These are phyloP conservation scores for Phrynocephalus vlangalii DNA, from an alignment of 2,797 vertebrate species.

Conservation along the genomic window DNA sequence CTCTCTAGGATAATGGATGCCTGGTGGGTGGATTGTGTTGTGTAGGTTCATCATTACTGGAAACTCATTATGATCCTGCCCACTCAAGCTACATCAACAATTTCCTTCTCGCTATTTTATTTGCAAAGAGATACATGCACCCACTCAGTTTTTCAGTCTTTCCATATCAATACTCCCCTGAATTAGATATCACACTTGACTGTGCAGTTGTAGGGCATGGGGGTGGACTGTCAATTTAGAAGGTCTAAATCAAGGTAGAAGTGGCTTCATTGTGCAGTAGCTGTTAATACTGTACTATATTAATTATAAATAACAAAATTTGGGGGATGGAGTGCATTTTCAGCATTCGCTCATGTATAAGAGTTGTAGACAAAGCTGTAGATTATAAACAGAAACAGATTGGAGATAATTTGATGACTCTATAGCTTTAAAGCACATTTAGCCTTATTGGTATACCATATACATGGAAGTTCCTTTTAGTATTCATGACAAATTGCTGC, in stretches of 20 bases:
- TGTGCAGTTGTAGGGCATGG: background rate
- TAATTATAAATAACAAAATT: background rate
- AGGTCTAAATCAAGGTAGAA: background rate
- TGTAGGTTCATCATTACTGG: background rate
- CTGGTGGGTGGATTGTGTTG: background rate
- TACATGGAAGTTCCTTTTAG: background rate
- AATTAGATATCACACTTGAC: background rate
- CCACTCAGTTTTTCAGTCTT: background rate
- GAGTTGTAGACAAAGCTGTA: background rate
- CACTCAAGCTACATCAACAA: background rate
- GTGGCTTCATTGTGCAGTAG: background rate
- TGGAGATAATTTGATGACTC: too few relatives aligned
- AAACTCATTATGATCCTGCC: background rate
- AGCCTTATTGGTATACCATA: too few relatives aligned
- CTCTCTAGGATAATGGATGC: background rate
- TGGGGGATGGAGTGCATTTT: too few relatives aligned
- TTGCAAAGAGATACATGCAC: background rate
- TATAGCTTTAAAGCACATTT: too few relatives aligned
- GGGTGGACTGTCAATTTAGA: background rate
- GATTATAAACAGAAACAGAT: background rate
- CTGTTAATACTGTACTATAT: background rate
- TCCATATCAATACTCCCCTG: background rate
- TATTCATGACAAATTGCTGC: too few relatives aligned
- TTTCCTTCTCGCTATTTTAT: background rate
- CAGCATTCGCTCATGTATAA: too few relatives aligned